Conservation (phyloP, 2,113 vertebrate genomes). For the sheep (Ovis aries) region ARS-UI_Ramb_v3.0 NC_056066.1:58872001-58872500, state of each 20-base stretch:
- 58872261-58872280: too few relatives aligned
- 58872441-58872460: background rate
- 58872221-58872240: background rate
- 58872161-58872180: background rate
- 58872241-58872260: background rate
- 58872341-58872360: background rate
- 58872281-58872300: background rate
- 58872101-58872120: rapidly evolving
- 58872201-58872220: background rate
- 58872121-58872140: background rate
- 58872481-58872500: background rate
- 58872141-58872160: too few relatives aligned
- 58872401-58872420: background rate
- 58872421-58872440: background rate
- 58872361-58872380: background rate
- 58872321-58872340: background rate
- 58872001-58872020: background rate
- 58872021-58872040: background rate
- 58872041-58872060: background rate
- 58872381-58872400: background rate
- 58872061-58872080: background rate
- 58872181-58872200: background rate
- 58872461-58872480: background rate
- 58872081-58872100: background rate
- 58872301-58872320: background rate